Conservation (phyloP, 1,140 invertebrate species). For the Bombus pyrosoma region DNA sequence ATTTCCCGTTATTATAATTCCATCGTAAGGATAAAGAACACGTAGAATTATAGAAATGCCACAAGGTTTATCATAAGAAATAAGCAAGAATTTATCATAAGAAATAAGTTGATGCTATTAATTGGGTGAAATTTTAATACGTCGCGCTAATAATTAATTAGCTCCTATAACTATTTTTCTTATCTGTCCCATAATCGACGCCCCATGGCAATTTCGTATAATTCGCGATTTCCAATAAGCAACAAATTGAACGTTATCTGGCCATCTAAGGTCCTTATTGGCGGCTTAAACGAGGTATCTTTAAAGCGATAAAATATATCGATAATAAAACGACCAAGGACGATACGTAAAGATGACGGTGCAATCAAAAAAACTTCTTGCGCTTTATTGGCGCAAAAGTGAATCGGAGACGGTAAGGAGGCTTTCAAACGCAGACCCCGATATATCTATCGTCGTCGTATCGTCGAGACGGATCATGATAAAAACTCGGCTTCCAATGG, state of each 20-base stretch:
- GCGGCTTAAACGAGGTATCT: neutral
- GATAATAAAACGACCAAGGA: neutral
- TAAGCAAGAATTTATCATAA: too few species aligned
- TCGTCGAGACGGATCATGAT: slow-evolving; percentile 1
- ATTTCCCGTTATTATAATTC: too few species aligned
- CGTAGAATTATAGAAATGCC: too few species aligned
- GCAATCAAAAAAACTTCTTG: neutral
- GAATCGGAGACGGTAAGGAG: neutral
- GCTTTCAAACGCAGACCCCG: neutral
- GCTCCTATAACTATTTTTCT: neutral
- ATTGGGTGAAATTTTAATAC: too few species aligned
- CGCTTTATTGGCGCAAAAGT: neutral
- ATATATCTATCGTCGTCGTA: slow-evolving; percentile 6
- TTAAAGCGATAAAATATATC: neutral
- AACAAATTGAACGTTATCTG: neutral
- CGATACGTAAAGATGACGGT: neutral
- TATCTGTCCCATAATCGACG: neutral
- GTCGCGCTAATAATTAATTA: neutral
- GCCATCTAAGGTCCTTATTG: neutral
- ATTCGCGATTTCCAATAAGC: neutral
- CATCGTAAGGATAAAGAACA: too few species aligned
- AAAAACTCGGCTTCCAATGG: slow-evolving; percentile 37
- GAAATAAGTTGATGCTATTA: too few species aligned
- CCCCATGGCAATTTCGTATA: neutral
- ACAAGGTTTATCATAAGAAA: too few species aligned